Conservation (phyloP, 2,797 vertebrate species). For the Rhinogobio ventralis region DNA sequence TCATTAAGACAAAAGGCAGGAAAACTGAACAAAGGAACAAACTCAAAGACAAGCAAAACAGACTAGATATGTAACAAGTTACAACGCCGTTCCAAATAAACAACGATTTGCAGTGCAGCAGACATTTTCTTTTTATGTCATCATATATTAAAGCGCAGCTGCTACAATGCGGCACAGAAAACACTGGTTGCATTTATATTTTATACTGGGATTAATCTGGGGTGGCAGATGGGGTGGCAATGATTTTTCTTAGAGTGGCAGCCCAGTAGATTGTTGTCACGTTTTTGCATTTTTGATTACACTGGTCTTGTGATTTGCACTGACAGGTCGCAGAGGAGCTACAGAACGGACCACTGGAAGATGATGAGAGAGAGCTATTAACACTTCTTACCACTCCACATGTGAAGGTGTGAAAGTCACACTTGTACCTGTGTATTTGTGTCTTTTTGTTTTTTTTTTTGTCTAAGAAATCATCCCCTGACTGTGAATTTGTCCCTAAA, state of each 20-base stretch:
- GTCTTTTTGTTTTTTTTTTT: neutral
- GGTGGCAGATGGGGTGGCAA: neutral
- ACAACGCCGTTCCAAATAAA: neutral
- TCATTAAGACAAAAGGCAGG: too few relatives aligned
- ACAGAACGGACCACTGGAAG: slow-evolving; percentile 83
- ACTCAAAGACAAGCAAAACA: too few relatives aligned
- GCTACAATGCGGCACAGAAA: neutral
- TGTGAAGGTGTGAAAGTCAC: slow-evolving; percentile 81
- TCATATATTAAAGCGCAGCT: neutral
- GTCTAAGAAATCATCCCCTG: neutral
- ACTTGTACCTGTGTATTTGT: neutral
- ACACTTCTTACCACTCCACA: slow-evolving; percentile 90
- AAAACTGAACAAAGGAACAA: too few relatives aligned
- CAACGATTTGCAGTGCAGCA: neutral
- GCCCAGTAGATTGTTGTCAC: neutral
- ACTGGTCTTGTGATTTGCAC: slow-evolving; percentile 31
- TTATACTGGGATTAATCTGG: neutral
- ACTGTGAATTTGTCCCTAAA: neutral
- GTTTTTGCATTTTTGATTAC: neutral
- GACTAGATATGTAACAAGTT: too few relatives aligned
- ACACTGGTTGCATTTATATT: neutral
- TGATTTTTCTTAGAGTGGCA: neutral
- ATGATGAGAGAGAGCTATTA: slow-evolving; percentile 88
- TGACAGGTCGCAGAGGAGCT: slow-evolving; percentile 90
- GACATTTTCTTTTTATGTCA: neutral